These are phyloP conservation scores for Tenthredo livida DNA, from an alignment of 2,888 invertebrate species.

Conservation along the genomic window DNA sequence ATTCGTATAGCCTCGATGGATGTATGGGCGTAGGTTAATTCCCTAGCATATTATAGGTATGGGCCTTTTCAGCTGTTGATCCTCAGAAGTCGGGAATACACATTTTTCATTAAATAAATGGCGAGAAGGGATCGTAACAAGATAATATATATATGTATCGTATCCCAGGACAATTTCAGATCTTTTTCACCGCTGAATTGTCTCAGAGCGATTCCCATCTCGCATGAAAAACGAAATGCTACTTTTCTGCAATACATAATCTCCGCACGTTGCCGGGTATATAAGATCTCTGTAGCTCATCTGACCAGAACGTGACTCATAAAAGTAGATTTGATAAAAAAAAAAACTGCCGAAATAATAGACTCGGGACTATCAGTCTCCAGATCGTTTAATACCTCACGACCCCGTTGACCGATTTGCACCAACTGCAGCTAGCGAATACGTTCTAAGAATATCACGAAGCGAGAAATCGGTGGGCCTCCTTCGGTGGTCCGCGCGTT, in stretches of 20 bases:
- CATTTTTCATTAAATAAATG: neutral
- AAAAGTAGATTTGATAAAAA: no score
- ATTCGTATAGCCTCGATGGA: neutral
- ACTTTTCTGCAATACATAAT: neutral
- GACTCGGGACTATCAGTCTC: no score
- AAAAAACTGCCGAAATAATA: no score
- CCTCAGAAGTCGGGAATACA: neutral
- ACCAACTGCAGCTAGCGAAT: neutral
- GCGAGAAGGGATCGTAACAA: neutral
- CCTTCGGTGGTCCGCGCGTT: constrained; percentile 50
- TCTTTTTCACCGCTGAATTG: neutral
- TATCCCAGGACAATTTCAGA: neutral
- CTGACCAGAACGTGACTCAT: no score
- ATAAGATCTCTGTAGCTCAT: no score
- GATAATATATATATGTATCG: neutral
- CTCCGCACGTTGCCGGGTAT: no score
- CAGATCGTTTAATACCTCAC: neutral
- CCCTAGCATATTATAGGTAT: neutral
- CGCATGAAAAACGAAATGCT: neutral
- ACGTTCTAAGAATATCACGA: neutral
- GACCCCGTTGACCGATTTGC: neutral
- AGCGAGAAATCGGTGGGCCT: constrained; percentile 39
- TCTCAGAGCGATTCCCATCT: neutral
- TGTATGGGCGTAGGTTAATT: neutral
- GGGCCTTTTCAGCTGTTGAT: neutral